A percentile compares a stretch with the other conserved stretches of the same genome.
Conservation (phyloP, 2,888 invertebrate species). For the Norana najaformis region DNA sequence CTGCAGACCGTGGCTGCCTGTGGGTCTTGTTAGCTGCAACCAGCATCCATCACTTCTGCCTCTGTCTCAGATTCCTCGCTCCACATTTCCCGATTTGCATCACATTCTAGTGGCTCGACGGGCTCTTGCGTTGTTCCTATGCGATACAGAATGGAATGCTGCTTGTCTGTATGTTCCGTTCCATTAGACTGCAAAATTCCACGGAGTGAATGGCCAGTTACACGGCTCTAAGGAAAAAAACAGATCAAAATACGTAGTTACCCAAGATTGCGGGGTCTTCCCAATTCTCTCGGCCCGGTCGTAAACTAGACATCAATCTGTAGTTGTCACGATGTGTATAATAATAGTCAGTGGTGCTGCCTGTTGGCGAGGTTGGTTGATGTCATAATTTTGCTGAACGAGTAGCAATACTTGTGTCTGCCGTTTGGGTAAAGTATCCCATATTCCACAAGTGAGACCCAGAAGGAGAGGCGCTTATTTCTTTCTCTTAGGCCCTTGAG, state of each 20-base stretch:
- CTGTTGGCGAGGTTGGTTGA: background rate
- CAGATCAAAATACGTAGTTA: too few relatives aligned
- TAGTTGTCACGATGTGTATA: background rate
- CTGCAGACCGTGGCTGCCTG: background rate
- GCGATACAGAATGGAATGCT: constrained; percentile 13
- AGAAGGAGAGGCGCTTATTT: too few relatives aligned
- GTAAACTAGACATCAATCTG: background rate
- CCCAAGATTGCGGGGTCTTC: background rate
- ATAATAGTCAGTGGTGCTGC: background rate
- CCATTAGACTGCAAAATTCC: background rate
- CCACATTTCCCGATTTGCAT: background rate
- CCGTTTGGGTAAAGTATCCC: too few relatives aligned
- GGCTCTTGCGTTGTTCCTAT: background rate
- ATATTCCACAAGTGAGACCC: too few relatives aligned
- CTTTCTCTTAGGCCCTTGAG: too few relatives aligned
- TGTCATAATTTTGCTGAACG: background rate
- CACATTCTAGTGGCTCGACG: background rate
- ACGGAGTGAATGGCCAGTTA: background rate
- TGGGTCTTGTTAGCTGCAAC: background rate
- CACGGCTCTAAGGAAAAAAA: too few relatives aligned
- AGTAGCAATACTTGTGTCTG: background rate
- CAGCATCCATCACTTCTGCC: background rate
- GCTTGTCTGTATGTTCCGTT: background rate
- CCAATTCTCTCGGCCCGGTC: background rate
- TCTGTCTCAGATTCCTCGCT: background rate